Base-by-base conservation (phyloP, 2,888 invertebrate genomes). In the Drosophila differens region DNA sequence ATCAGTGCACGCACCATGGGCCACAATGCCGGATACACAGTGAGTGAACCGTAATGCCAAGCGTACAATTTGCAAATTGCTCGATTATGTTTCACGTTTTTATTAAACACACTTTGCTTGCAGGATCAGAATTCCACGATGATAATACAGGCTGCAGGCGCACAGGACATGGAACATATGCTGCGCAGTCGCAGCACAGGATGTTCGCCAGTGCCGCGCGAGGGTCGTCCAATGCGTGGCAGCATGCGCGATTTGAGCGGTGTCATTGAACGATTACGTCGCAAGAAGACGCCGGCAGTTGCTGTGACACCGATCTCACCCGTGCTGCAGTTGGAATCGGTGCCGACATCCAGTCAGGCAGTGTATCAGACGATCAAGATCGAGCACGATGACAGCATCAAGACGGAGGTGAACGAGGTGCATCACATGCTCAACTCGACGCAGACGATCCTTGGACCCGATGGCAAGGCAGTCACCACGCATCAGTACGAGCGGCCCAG, bases 291-390 rank as follows among this genome's bases (percentile, higher is more conserved):
- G 19, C 67, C 83, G 0, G 9, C 72, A 1, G 28, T 66, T 7
- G 19, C 52, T 3, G 41, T 54, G 6, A 62, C 63, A 7, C 64
- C 61, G 30, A 62, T 54, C 10, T 57, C 85, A 19, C 82, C 91
- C 0, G 85, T 91, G 53, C 63, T 93, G 39, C 92, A 93, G 71
- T 75, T 93, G 66, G 93, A 93, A 65, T 76, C 87, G 67, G 95
- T 96, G 74, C 95, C 95, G 12, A 95, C 94, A 44, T 95, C 94
- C 81, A 93, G 94, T 54, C 94, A 94, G 44, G 96, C 95, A 33
- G 95, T 96, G 0, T 96, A 95, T 91, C 96, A 96, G 93, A 96
- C 95, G 69, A 87, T 95, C 69, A 81, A 91, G 79, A 74, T 92
- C 58, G 83, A 93, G 53, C 90, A 91, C 35, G 93, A 94, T 79